Conservation (phyloP, 2,888 invertebrate genomes). For the Morpho helenor region DNA sequence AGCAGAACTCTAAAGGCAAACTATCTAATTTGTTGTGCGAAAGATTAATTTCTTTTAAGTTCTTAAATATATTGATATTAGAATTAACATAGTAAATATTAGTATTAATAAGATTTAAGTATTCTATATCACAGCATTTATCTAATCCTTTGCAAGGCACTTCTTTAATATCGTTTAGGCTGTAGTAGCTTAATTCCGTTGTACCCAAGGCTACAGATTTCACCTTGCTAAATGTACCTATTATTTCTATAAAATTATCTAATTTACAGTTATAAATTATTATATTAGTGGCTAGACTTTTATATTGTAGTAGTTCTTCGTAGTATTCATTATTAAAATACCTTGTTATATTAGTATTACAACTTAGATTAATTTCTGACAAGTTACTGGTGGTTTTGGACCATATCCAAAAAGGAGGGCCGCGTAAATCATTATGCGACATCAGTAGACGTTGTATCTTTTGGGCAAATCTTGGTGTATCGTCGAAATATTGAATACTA, state of each 20-base stretch:
- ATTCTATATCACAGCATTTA: constrained; percentile 48
- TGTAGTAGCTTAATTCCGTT: constrained; percentile 30
- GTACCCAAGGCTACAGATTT: constrained; percentile 44
- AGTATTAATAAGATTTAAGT: constrained; percentile 48
- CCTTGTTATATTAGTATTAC: constrained; percentile 41
- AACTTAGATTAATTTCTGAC: constrained; percentile 46
- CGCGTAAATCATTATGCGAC: constrained; percentile 47
- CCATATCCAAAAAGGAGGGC: constrained; percentile 67
- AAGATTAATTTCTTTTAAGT: constrained; percentile 58
- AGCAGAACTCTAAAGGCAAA: constrained; percentile 59
- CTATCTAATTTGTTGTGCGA: constrained; percentile 50
- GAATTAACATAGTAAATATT: constrained; percentile 43
- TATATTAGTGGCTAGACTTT: constrained; percentile 41
- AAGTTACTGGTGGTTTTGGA: constrained; percentile 44
- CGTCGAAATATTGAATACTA: constrained; percentile 49
- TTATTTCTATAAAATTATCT: constrained; percentile 35
- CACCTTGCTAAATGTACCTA: constrained; percentile 46
- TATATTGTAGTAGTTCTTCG: constrained; percentile 44
- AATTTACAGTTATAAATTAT: constrained; percentile 52
- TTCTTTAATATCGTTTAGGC: constrained; percentile 42
- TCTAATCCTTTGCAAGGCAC: constrained; percentile 50
- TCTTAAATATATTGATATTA: constrained; percentile 47
- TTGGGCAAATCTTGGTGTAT: constrained; percentile 52
- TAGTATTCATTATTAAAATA: constrained; percentile 39
- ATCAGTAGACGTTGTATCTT: constrained; percentile 49